Evolutionary conservation across 2,888 invertebrate genomes (phyloP).

Genomic region (Parnassius glacialis): DNA sequence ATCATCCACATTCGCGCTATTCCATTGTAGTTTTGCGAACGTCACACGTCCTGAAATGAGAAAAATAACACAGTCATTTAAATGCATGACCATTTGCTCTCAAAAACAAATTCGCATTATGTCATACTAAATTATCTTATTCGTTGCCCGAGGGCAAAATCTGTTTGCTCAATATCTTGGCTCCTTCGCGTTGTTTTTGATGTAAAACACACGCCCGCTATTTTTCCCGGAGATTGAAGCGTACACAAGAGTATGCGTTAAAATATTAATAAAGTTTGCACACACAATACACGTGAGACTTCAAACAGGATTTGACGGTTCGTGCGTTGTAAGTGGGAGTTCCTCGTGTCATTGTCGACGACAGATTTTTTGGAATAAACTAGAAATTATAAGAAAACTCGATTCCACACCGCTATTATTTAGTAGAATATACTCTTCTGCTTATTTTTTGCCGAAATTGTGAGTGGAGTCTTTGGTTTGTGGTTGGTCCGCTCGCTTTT

Average conservation of each 20-base stretch:
- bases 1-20: no score
- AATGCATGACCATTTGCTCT: conserved; percentile 22
- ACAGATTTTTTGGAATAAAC: no score
- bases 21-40: no score
- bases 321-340: conserved; percentile 4
- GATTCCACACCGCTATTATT: no score
- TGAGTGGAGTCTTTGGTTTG: no score
- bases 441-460: no score
- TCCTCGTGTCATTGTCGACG: not conserved
- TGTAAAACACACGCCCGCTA: conserved; percentile 22
- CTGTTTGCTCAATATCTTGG: conserved; percentile 6
- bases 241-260: conserved; percentile 9
- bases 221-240: conserved; percentile 25
- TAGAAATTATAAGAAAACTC: no score
- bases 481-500: no score
- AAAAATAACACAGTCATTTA: conserved; percentile 7
- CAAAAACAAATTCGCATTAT: conserved; percentile 14
- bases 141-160: conserved; percentile 8
- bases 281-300: conserved; percentile 18
- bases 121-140: conserved; percentile 21
- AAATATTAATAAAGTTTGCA: conserved; percentile 23
- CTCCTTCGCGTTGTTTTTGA: conserved; percentile 19
- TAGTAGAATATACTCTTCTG: no score
- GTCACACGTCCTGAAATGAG: not conserved
- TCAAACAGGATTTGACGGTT: conserved; percentile 16